phyloP scores from a whole-genome alignment of 2,797 vertebrate species.

The Cryptoprocta ferox region DNA sequence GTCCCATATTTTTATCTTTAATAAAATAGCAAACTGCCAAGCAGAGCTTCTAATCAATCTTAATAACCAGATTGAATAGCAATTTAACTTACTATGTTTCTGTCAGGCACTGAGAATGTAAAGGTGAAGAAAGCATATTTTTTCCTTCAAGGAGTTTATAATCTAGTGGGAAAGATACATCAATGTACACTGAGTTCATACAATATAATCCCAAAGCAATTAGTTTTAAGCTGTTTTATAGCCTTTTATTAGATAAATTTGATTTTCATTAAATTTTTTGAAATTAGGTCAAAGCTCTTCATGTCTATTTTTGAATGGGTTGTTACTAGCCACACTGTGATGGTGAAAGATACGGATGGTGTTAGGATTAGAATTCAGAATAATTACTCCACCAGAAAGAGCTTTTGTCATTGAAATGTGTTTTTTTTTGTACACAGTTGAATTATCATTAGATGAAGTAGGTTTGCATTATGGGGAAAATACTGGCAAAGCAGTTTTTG shows the following conservation, averaged over 20 bases:
- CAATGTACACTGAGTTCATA: neutral
- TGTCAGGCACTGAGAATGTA: neutral
- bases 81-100: neutral
- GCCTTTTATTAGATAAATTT: neutral
- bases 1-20: neutral
- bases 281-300: neutral
- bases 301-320: neutral
- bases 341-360: neutral
- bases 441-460: constrained; percentile 6
- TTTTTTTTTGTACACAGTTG: neutral
- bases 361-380: neutral
- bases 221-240: neutral
- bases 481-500: neutral
- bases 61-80: neutral
- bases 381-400: neutral
- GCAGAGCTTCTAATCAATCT: neutral
- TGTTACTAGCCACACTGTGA: neutral
- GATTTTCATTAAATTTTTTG: constrained; percentile 9
- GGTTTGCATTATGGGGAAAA: constrained; percentile 4
- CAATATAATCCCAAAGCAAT: neutral
- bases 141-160: neutral
- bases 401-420: neutral
- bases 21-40: neutral
- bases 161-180: neutral
- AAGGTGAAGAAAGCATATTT: neutral